Base-by-base conservation (phyloP, 2,888 invertebrate genomes). In the Matsumyia berberina region DNA sequence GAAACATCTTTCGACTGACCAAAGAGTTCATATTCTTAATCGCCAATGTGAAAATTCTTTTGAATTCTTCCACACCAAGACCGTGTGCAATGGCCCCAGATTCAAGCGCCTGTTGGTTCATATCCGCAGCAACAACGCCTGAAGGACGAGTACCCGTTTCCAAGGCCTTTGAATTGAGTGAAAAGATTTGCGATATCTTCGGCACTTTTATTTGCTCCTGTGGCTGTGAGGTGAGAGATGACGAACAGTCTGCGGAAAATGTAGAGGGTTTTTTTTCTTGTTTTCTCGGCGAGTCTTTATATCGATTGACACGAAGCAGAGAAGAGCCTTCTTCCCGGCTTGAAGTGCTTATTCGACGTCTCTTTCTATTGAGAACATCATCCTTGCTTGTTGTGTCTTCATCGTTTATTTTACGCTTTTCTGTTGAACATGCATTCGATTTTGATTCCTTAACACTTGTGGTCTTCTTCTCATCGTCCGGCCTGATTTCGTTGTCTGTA, bases 1-100 rank as follows among this genome's bases (percentile, higher is more conserved):
- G 91, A 80, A 91, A 90, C 91, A 91, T 91, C 70, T 91, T 91
- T 55, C 90, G 90, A 85, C 90, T 90, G 4, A 91, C 91, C 70
- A 90, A 88, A 1, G 87, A 88, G 53, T 91, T 91, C 91, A 91
- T 90, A 53, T 89, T 90, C 37, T 88, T 88, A 2, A 91, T 90
- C 0, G 91, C 90, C 33, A 87, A 88, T 35, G 89, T 88, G 77
- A 89, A 90, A 53, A 89, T 88, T 31, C 88, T 87, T 4, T 86
- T 87, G 15, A 89, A 58, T 37, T 69, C 62, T 15, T 70, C 73
- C 17, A 67, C 35, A 1, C 60, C 35, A 1, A 64, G 39, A 33
- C 37, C 58, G 8, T 74, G 74, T 12, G 72, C 49, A 7, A 64
- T 37, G 1, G 64, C 37, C 7, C 62, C 53, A 9, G 58, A 64